Conservation (phyloP, 2,113 vertebrate genomes). For the Lophotis ruficrista region DNA sequence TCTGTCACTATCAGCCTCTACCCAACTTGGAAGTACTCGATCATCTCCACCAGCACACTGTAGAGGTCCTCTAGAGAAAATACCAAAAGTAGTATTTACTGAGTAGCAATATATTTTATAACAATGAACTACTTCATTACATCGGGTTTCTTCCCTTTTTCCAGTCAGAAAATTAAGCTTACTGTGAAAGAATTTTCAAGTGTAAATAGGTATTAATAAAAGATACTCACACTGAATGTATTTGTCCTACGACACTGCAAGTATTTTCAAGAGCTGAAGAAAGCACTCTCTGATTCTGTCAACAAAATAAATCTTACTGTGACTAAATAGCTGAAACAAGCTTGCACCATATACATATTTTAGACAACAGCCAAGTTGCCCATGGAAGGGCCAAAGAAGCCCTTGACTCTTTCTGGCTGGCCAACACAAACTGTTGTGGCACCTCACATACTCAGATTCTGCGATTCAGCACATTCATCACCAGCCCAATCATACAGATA, state of each 20-base stretch:
- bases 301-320: background rate
- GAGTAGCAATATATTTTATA: background rate
- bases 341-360: background rate
- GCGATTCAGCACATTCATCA: background rate
- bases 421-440: background rate
- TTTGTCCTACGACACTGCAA: background rate
- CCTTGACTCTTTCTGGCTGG: background rate
- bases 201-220: background rate
- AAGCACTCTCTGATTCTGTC: conserved; percentile 48
- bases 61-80: conserved; percentile 47
- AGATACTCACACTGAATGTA: conserved; percentile 60
- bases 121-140: background rate
- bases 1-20: conserved; percentile 12
- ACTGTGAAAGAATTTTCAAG: background rate
- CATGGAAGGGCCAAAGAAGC: background rate
- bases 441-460: background rate
- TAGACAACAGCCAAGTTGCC: background rate
- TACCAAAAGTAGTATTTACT: background rate
- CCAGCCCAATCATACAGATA: background rate
- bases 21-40: background rate
- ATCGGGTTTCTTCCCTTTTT: background rate
- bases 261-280: background rate
- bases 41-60: background rate
- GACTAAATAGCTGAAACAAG: background rate
- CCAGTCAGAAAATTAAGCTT: background rate